Percentiles rank a stretch among this genome's conserved stretches.
phyloP scores from a whole-genome alignment of 1,140 invertebrate species.

The Zeugodacus cucurbitae region DNA sequence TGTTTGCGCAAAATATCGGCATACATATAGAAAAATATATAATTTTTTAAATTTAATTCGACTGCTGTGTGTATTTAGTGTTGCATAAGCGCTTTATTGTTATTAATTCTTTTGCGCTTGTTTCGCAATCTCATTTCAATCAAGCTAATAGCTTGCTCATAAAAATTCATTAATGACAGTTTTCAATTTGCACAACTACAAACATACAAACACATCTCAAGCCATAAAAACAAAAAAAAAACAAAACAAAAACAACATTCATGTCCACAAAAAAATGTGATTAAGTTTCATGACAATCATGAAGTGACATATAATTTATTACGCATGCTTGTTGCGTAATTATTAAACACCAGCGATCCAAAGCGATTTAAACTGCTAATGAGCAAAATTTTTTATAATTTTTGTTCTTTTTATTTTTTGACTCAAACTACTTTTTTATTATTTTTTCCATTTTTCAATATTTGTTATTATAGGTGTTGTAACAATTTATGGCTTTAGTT shows the following conservation, averaged over 20 bases:
- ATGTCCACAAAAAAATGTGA: neutral
- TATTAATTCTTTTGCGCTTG: neutral
- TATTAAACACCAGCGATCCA: neutral
- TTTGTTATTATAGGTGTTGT: neutral
- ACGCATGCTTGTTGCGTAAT: neutral
- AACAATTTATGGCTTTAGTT: neutral
- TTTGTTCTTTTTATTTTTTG: neutral
- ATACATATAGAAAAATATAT: neutral
- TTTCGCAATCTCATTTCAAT: slow-evolving; percentile 6
- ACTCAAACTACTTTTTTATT: neutral
- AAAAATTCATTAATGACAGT: slow-evolving; percentile 24
- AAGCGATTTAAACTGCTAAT: slow-evolving; percentile 8
- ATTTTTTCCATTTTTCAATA: neutral
- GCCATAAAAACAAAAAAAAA: neutral
- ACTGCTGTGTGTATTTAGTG: neutral
- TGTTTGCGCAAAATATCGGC: neutral
- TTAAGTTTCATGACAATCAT: neutral
- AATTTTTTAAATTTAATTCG: slow-evolving; percentile 23
- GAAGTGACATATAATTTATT: neutral
- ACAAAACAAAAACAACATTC: neutral
- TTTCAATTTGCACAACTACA: neutral
- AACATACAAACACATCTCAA: neutral
- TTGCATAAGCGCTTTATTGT: neutral
- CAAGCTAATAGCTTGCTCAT: slow-evolving; percentile 30
- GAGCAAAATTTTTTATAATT: neutral